Percentiles rank a stretch among this genome's conserved stretches.
Conservation (phyloP, 1,140 invertebrate species). For the Atta texana region DNA sequence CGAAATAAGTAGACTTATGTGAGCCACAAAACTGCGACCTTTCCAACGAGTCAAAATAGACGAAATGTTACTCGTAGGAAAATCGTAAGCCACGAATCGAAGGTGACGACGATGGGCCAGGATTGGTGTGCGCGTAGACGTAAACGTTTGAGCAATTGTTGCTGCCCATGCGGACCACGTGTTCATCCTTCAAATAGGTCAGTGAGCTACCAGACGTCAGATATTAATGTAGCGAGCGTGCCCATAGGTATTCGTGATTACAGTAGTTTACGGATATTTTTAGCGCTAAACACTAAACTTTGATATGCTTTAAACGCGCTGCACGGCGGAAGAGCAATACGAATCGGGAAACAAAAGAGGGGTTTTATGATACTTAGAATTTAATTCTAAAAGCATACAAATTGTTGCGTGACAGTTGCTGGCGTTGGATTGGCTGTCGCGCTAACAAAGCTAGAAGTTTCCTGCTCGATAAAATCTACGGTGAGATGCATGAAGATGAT, state of each 20-base stretch:
- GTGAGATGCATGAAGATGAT: conserved; percentile 57
- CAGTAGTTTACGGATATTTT: conserved; percentile 46
- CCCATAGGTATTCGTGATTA: conserved; percentile 23
- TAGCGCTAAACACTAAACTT: neutral
- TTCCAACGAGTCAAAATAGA: conserved; percentile 35
- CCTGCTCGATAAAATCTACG: conserved; percentile 46
- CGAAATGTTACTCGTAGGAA: conserved; percentile 9
- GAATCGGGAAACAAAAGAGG: conserved; percentile 1
- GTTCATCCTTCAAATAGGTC: conserved; percentile 88
- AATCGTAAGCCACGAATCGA: conserved; percentile 29
- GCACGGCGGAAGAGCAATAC: neutral
- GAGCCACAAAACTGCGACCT: conserved; percentile 4
- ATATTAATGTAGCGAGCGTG: conserved; percentile 53
- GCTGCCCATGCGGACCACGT: conserved; percentile 87
- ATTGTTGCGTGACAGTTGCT: conserved; percentile 48
- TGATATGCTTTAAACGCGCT: conserved; percentile 8
- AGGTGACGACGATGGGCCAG: conserved; percentile 87
- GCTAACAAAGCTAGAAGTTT: conserved; percentile 46
- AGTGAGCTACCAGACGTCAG: conserved; percentile 72
- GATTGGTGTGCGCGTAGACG: conserved; percentile 90
- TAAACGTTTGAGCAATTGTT: conserved; percentile 88
- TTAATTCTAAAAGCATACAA: conserved; percentile 37
- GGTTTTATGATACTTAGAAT: conserved; percentile 7
- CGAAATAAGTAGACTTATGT: conserved; percentile 26
- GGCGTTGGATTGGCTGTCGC: conserved; percentile 12